A percentile compares a stretch with the other conserved stretches of the same genome.
These are phyloP conservation scores for Drosophila nebulosa DNA, from an alignment of 1,140 invertebrate species.

Conservation along the genomic window DNA sequence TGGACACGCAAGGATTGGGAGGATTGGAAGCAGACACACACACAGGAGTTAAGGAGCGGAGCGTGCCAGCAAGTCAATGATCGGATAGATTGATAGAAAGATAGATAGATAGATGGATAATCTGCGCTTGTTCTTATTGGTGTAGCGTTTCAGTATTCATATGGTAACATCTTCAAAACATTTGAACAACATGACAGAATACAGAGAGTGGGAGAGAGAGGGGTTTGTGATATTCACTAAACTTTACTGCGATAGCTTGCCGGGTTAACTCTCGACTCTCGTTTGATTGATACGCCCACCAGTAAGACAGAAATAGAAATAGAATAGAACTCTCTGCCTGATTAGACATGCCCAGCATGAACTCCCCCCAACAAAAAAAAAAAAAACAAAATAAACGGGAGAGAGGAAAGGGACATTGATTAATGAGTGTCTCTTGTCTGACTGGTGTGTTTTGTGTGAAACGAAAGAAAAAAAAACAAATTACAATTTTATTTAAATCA, in stretches of 20 bases:
- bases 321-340: constrained; percentile 42
- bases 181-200: constrained; percentile 45
- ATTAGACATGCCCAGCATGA: constrained; percentile 59
- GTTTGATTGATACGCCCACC: constrained; percentile 70
- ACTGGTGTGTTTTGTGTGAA: constrained; percentile 40
- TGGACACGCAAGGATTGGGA: constrained; percentile 27
- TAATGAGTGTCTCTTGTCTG: constrained; percentile 49
- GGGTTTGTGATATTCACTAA: not conserved
- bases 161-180: constrained; percentile 21
- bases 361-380: no score
- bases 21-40: not conserved
- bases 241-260: not conserved
- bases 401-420: constrained; percentile 48
- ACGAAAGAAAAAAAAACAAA: constrained; percentile 4
- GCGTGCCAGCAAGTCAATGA: not conserved
- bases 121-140: constrained; percentile 13
- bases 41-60: not conserved
- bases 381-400: not conserved
- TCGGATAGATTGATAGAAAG: not conserved
- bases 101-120: not conserved
- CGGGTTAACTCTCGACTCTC: not conserved
- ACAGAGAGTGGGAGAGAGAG: not conserved
- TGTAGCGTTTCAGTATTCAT: constrained; percentile 24
- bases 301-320: constrained; percentile 36
- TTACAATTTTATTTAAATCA: constrained; percentile 16